phyloP scores from a whole-genome alignment of 2,113 vertebrate species.

The Clarias macrocephalus region DNA sequence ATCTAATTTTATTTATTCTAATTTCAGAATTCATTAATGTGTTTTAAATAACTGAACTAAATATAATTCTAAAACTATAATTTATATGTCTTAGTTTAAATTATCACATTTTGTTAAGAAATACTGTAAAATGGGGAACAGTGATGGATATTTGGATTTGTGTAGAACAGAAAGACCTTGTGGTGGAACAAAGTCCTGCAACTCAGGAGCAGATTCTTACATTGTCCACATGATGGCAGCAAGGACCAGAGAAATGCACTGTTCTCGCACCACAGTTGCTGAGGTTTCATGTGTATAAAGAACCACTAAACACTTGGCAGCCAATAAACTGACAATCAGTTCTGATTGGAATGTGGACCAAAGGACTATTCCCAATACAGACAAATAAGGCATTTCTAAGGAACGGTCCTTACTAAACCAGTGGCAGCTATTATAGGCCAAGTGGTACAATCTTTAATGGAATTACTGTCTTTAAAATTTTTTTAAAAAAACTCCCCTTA shows the following conservation, averaged over 20 bases:
- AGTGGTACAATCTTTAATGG: neutral
- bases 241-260: slow-evolving; percentile 45
- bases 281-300: neutral
- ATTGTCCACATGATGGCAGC: slow-evolving; percentile 61
- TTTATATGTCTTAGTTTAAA: neutral
- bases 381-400: neutral
- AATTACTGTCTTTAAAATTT: neutral
- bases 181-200: neutral
- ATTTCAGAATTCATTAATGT: neutral
- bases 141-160: neutral
- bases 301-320: neutral
- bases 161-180: slow-evolving; percentile 22
- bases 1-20: neutral
- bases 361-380: neutral
- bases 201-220: neutral
- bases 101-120: neutral
- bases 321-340: neutral
- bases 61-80: neutral
- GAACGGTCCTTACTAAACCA: neutral
- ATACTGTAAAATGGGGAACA: neutral
- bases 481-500: neutral
- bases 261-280: neutral
- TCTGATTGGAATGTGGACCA: neutral
- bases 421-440: neutral
- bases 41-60: neutral